Conservation (phyloP, 2,113 vertebrate genomes). For the Danio rerio region GRCz12tu NC_133181.1:37950501-37951000, state of each 20-base stretch:
- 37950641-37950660: constrained; percentile 42
- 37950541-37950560: constrained; percentile 70
- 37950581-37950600: constrained; percentile 75
- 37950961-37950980: too few relatives aligned
- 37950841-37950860: too few relatives aligned
- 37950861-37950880: too few relatives aligned
- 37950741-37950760: not conserved
- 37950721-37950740: not conserved
- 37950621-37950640: constrained; percentile 33
- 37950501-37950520: constrained; percentile 64
- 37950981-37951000: too few relatives aligned
- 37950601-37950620: constrained; percentile 60
- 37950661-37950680: constrained; percentile 24
- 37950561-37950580: constrained; percentile 71
- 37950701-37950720: constrained; percentile 22
- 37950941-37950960: too few relatives aligned
- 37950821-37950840: too few relatives aligned
- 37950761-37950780: not conserved
- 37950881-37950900: too few relatives aligned
- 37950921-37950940: too few relatives aligned
- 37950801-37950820: too few relatives aligned
- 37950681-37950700: not conserved
- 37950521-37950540: constrained; percentile 61
- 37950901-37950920: too few relatives aligned
- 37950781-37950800: too few relatives aligned